Percentiles rank a stretch among this genome's conserved stretches.
These are phyloP conservation scores for Notodonta ziczac DNA, from an alignment of 2,888 invertebrate species.

Conservation along the genomic window DNA sequence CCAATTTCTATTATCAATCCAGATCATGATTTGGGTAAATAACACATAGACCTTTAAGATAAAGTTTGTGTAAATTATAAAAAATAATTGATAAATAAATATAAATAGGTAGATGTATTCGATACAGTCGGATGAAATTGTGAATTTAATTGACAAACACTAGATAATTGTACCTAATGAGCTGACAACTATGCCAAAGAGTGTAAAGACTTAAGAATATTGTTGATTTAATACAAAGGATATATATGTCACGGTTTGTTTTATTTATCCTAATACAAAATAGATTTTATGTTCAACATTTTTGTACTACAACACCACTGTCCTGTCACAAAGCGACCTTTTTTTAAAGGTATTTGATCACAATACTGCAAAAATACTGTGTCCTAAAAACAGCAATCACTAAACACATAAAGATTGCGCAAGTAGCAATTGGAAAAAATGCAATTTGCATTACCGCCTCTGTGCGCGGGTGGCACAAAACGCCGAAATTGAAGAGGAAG, in stretches of 20 bases:
- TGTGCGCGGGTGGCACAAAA: conserved; percentile 24
- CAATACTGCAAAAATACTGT: too few species aligned
- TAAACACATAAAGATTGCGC: background rate
- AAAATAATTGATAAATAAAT: conserved; percentile 32
- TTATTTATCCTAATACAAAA: conserved; percentile 41
- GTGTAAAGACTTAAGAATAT: conserved; percentile 81
- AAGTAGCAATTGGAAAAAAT: conserved; percentile 9
- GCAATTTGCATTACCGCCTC: conserved; percentile 23
- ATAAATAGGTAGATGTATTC: conserved; percentile 67
- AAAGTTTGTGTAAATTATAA: conserved; percentile 46
- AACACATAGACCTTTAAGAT: conserved; percentile 59
- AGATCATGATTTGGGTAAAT: conserved; percentile 69
- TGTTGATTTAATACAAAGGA: conserved; percentile 85
- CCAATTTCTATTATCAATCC: conserved; percentile 68
- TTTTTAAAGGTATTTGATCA: too few species aligned
- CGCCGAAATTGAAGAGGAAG: conserved; percentile 43
- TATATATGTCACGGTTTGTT: conserved; percentile 68
- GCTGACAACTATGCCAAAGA: conserved; percentile 80
- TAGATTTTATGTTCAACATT: too few species aligned
- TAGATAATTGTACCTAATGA: conserved; percentile 59
- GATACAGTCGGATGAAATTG: conserved; percentile 61
- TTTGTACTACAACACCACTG: too few species aligned
- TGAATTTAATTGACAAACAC: conserved; percentile 68
- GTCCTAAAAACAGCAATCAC: background rate
- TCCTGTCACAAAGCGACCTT: too few species aligned